Evolutionary conservation across 2,888 invertebrate genomes (phyloP), one percentile per base, ranked within the genome.

Genomic region (Gymnoscelis rufifasciata): DNA sequence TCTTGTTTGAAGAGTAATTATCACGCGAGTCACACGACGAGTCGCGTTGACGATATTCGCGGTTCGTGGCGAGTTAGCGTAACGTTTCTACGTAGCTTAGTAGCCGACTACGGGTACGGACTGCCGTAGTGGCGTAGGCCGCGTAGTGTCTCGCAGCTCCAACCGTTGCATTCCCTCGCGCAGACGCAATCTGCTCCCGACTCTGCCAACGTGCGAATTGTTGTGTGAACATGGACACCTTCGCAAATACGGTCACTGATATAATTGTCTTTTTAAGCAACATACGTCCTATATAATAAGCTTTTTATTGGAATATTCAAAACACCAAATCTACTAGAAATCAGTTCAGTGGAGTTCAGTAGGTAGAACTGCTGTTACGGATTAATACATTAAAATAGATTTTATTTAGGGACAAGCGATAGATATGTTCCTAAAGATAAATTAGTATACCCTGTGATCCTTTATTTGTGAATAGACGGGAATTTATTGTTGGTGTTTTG

Each of bases 11-110:
- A 69, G 72, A 70, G 66, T 60, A 65, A 69, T 65, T 61, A 68
- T 61, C 74, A 76, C 75, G 77, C 75, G 69, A 77, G 78, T n/a
- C 78, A 80, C 77, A 74, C 78, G 71, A 68, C 66, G 26, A 33
- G 23, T 36, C 35, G 39, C 35, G 33, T 33, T n/a, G 7, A 5
- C 7, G 26, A 27, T 13, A 30, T 60, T 59, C 52, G 59, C 60
- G 59, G 54, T 52, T 40, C 36, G 49, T 42, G 49, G 52, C 45
- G n/a, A 8, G 31, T 33, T 56, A 26, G 43, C 47, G 54, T 10
- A 38, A 11, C 15, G 24, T 40, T 11, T 15, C 19, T 36, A 35
- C 57, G 67, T 62, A 59, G 59, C 64, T 60, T 59, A 59, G 62
- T 57, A 64, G 65, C 65, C 63, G 67, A 68, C 58, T 15, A 71